These are phyloP conservation scores for Peromyscus californicus DNA, from an alignment of 2,113 vertebrate species.

Conservation along the genomic window DNA sequence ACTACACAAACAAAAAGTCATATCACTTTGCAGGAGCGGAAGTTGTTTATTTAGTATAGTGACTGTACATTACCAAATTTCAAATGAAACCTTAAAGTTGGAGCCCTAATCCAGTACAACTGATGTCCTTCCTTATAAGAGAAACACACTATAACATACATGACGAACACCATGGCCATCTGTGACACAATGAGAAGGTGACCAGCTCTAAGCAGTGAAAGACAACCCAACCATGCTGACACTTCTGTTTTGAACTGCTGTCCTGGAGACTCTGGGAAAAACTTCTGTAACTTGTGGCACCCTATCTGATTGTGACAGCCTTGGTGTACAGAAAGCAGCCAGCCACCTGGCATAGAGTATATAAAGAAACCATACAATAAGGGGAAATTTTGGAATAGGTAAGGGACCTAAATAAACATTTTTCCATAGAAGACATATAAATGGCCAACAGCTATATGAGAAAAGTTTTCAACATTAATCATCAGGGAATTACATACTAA, in stretches of 20 bases:
- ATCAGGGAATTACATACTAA: neutral
- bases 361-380: neutral
- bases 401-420: neutral
- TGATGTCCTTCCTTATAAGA: neutral
- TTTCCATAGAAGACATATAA: neutral
- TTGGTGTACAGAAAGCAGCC: neutral
- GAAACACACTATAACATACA: neutral
- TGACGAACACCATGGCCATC: too few species aligned
- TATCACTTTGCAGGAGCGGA: neutral
- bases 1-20: neutral
- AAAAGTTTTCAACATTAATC: neutral
- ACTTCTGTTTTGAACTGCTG: neutral
- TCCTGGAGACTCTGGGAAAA: neutral
- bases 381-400: neutral
- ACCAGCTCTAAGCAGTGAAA: neutral
- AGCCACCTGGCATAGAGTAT: neutral
- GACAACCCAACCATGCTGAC: neutral
- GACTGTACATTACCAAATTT: neutral
- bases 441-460: neutral
- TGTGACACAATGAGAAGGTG: neutral
- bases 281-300: neutral
- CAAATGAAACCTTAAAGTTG: neutral
- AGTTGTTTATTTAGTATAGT: neutral
- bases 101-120: neutral
- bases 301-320: neutral